A percentile compares a stretch with the other conserved stretches of the same genome.
These are phyloP conservation scores for Harmothoe impar DNA, from an alignment of 2,888 invertebrate species.

Conservation along the genomic window DNA sequence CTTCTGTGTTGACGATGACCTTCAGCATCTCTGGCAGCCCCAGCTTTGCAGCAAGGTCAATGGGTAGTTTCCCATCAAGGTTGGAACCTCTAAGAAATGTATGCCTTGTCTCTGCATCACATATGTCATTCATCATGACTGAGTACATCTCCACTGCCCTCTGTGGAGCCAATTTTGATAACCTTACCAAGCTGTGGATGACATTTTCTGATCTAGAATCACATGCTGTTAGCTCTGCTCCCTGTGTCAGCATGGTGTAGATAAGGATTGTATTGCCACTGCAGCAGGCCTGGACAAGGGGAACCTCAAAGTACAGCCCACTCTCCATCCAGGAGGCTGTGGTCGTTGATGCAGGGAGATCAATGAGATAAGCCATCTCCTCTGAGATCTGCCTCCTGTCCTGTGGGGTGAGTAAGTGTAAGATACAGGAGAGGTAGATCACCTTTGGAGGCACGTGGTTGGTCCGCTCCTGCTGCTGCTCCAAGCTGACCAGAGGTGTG, in stretches of 20 bases:
- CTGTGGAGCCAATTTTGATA: conserved; percentile 15
- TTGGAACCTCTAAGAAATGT: background rate
- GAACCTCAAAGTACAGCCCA: conserved; percentile 48
- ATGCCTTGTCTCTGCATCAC: background rate
- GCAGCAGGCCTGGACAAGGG: conserved; percentile 1
- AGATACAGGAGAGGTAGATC: background rate
- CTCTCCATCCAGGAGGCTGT: background rate
- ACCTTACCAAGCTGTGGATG: conserved; percentile 27
- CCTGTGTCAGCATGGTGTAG: background rate
- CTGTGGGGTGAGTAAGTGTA: background rate
- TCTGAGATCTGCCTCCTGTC: background rate
- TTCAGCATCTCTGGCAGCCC: conserved; percentile 41
- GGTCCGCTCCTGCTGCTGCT: background rate
- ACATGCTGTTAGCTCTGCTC: background rate
- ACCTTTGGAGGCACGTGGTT: background rate
- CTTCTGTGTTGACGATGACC: conserved; percentile 28
- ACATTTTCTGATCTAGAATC: conserved; percentile 47
- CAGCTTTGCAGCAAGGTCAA: conserved; percentile 46
- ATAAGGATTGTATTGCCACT: conserved; percentile 8
- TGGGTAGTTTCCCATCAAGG: background rate
- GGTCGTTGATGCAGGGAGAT: background rate
- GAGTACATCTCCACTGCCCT: conserved; percentile 21
- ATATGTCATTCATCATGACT: background rate
- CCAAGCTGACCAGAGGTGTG: background rate
- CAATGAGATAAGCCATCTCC: background rate